phyloP scores from a whole-genome alignment of 2,113 vertebrate genomes.

The Prionailurus viverrinus region DNA sequence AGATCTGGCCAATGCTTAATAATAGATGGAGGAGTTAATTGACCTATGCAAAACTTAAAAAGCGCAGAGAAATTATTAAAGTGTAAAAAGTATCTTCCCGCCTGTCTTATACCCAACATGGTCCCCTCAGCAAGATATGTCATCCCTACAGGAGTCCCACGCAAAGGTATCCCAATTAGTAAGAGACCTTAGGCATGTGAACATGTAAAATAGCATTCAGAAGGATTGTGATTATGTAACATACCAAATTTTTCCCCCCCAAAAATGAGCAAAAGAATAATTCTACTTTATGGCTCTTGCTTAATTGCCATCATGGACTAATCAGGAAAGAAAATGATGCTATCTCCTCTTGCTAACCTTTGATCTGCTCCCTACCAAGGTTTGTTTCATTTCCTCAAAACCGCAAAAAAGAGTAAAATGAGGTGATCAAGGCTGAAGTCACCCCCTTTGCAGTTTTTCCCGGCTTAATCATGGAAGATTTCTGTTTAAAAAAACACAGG shows the following conservation, averaged over 20 bases:
- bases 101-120: not conserved
- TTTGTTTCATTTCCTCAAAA: conserved; percentile 73
- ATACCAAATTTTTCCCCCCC: not conserved
- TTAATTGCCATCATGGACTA: conserved; percentile 65
- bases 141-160: conserved; percentile 58
- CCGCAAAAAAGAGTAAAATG: conserved; percentile 78
- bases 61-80: conserved; percentile 75
- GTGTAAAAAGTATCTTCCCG: conserved; percentile 59
- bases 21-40: conserved; percentile 82
- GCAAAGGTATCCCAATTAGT: conserved; percentile 76
- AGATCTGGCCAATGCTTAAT: conserved; percentile 79
- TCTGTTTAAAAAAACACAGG: conserved; percentile 73
- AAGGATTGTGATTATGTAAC: conserved; percentile 71
- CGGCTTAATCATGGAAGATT: conserved; percentile 66
- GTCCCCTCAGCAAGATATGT: conserved; percentile 68
- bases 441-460: conserved; percentile 70
- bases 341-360: conserved; percentile 80
- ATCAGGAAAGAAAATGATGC: conserved; percentile 54
- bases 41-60: conserved; percentile 81
- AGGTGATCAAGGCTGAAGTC: conserved; percentile 80
- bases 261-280: conserved; percentile 46
- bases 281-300: not conserved
- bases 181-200: conserved; percentile 68
- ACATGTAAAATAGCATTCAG: conserved; percentile 73
- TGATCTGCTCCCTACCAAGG: conserved; percentile 73